Evolutionary conservation across 2,888 invertebrate genomes (phyloP), one percentile per base, ranked within the genome.

Genomic region (Idaea aversata): DNA sequence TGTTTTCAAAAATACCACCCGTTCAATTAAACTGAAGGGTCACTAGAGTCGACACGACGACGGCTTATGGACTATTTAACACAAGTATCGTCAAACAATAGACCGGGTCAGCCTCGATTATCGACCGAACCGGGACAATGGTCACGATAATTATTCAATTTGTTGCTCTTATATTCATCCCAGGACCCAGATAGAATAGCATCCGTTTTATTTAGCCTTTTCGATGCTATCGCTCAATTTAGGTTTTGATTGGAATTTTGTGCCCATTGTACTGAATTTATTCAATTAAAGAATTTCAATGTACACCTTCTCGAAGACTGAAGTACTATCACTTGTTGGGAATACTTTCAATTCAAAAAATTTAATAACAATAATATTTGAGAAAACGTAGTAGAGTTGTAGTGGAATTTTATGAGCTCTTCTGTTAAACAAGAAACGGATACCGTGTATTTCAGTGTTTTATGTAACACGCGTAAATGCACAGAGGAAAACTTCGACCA

Each of bases 141-240:
- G 78, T 76, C 73, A 72, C 81, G 82, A 85, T 88, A 90, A 90
- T 88, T 88, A 88, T 88, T 87, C 88, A 88, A 88, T 88, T 90
- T 87, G 88, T 89, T 82, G 83, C 86, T 82, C 81, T 80, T 78
- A 76, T 67, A 71, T 65, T 65, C 67, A 66, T 74, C 75, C 69
- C 73, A 76, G 79, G 65, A 73, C 75, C 69, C 73, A 76, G 79
- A 80, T 84, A 82, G 84, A 85, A 84, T 82, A 76, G 80, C 80
- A 76, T 71, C 77, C 82, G 81, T 85, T 85, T 84, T 83, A 84
- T 83, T 83, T 78, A 73, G 82, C 81, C 81, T 84, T 83, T 80
- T 81, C 79, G 75, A 77, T 76, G 73, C 75, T 71, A 75, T 77
- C 78, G 72, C 79, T 80, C 73, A 79, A 77, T 76, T 76, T 82